A percentile compares a stretch with the other conserved stretches of the same genome.
These are phyloP conservation scores for Drosophila auraria DNA, from an alignment of 1,140 invertebrate genomes.

Conservation along the genomic window DNA sequence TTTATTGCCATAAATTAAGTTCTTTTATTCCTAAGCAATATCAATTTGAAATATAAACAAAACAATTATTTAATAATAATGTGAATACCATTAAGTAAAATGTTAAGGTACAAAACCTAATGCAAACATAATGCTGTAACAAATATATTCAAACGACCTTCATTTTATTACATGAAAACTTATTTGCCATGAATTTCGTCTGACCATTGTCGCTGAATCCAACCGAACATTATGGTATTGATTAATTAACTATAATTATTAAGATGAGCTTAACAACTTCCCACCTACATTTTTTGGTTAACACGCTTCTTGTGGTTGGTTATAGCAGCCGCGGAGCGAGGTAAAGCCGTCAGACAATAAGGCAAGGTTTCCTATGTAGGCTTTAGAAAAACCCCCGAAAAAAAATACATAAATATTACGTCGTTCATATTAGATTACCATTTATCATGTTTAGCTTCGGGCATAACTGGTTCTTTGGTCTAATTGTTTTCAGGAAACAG, in stretches of 20 bases:
- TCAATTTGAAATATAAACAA: not conserved
- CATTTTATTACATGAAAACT: not conserved
- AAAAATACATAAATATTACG: slow-evolving; percentile 24
- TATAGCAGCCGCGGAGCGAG: slow-evolving; percentile 2
- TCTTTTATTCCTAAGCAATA: not conserved
- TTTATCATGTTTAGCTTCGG: slow-evolving; percentile 10
- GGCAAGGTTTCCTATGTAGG: slow-evolving; percentile 29
- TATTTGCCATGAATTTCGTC: not conserved
- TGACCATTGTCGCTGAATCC: not conserved
- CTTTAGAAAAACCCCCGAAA: slow-evolving; percentile 38
- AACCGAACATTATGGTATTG: not conserved
- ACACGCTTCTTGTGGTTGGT: slow-evolving; percentile 6
- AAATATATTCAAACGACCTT: slow-evolving; percentile 1
- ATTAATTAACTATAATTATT: slow-evolving; percentile 18
- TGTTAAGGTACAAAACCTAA: no score
- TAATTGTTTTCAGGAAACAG: slow-evolving; percentile 33
- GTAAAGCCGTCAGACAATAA: slow-evolving; percentile 16
- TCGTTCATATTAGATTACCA: slow-evolving; percentile 15
- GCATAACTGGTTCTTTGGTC: slow-evolving; percentile 29
- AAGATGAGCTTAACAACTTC: slow-evolving; percentile 14
- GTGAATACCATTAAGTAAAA: not conserved
- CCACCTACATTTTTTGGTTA: slow-evolving; percentile 10
- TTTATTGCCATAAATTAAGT: not conserved
- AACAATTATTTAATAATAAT: not conserved
- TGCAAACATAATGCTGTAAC: not conserved